These are phyloP conservation scores for Premnoplex brunnescens DNA, from an alignment of 2,797 vertebrate genomes.

Conservation along the genomic window DNA sequence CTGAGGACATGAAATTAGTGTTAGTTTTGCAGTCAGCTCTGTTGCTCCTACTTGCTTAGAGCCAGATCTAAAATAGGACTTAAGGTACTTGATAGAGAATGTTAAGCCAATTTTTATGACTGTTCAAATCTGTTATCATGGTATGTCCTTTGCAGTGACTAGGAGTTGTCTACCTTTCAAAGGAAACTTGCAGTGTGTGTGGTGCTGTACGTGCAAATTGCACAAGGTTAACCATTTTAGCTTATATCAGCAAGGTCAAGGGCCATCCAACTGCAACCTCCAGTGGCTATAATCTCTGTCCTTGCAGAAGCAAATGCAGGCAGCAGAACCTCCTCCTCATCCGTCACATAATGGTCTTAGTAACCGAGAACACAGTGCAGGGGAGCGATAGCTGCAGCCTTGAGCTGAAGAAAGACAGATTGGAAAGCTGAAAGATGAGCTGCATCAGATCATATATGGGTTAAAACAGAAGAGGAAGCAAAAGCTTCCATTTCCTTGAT, in stretches of 20 bases:
- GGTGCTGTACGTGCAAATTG: not conserved
- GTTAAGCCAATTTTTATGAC: not conserved
- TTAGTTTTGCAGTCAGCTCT: not conserved
- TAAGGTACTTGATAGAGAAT: not conserved
- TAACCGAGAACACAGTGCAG: fast-evolving
- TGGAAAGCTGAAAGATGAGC: not conserved
- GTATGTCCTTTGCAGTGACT: not conserved
- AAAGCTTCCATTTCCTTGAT: not conserved
- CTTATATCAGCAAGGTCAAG: not conserved
- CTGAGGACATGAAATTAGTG: not conserved
- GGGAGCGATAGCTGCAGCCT: not conserved
- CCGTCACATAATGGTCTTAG: not conserved
- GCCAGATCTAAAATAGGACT: not conserved
- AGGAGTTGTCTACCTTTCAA: not conserved
- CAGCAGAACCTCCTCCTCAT: not conserved
- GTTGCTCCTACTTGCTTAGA: not conserved
- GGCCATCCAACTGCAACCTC: not conserved
- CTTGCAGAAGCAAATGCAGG: not conserved
- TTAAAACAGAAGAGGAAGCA: not conserved
- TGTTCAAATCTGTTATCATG: not conserved
- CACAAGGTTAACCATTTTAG: not conserved
- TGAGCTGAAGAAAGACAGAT: not conserved
- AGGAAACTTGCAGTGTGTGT: not conserved
- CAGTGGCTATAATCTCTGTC: not conserved
- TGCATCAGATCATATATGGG: fast-evolving